A percentile compares a stretch with the other conserved stretches of the same genome.
These are phyloP conservation scores for Drosophila subpulchrella DNA, from an alignment of 1,140 invertebrate genomes.

Conservation along the genomic window DNA sequence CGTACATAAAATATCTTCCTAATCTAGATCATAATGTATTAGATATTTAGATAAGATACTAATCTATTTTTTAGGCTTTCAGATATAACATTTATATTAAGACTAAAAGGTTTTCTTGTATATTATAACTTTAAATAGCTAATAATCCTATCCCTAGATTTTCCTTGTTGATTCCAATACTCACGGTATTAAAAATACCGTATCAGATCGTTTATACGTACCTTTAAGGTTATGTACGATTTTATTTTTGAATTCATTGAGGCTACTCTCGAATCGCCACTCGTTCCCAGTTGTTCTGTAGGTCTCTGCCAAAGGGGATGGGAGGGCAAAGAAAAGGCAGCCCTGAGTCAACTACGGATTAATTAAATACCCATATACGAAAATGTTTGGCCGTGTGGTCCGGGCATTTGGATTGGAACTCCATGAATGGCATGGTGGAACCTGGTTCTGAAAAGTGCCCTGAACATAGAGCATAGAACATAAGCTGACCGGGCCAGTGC, in stretches of 20 bases:
- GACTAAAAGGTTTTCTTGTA: too few species aligned
- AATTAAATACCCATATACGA: slow-evolving; percentile 81
- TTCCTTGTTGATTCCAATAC: not conserved
- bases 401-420: slow-evolving; percentile 19
- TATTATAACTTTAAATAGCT: too few species aligned
- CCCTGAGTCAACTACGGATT: slow-evolving; percentile 78
- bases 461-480: not conserved
- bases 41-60: too few species aligned
- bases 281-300: slow-evolving; percentile 2
- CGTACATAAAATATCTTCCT: too few species aligned
- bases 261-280: slow-evolving; percentile 21
- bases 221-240: slow-evolving; percentile 1
- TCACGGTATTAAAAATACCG: not conserved
- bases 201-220: too few species aligned
- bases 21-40: too few species aligned
- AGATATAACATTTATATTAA: too few species aligned
- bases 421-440: slow-evolving; percentile 34
- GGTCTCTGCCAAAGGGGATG: not conserved
- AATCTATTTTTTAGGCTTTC: too few species aligned
- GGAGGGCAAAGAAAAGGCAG: slow-evolving; percentile 29
- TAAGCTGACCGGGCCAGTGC: slow-evolving; percentile 27
- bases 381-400: slow-evolving; percentile 52
- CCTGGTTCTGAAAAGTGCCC: too few species aligned
- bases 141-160: too few species aligned
- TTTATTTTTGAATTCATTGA: slow-evolving; percentile 37